Evolutionary conservation across 1,140 invertebrate species (phyloP).

Genomic region (Octopus bimaculoides): DNA sequence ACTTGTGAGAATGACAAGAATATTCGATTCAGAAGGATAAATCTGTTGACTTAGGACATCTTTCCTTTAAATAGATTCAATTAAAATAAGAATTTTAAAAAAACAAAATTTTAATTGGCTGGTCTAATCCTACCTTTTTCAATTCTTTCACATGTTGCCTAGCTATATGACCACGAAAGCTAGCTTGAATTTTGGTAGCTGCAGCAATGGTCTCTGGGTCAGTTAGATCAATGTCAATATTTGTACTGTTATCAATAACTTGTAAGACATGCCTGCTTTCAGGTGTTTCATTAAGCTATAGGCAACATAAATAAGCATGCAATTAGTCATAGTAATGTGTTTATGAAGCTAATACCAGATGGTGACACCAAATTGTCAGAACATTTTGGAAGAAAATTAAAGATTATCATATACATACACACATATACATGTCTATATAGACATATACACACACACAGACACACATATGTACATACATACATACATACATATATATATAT

Average conservation of each 20-base stretch:
- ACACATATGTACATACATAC: neutral
- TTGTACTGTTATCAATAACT: neutral
- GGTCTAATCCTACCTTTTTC: neutral
- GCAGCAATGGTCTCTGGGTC: constrained; percentile 45
- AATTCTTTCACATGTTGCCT: constrained; percentile 61
- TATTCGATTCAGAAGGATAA: too few species aligned
- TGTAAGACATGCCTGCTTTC: neutral
- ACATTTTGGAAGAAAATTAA: too few species aligned
- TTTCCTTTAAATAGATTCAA: too few species aligned
- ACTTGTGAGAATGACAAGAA: too few species aligned
- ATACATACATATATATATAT: neutral
- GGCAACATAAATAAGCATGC: too few species aligned
- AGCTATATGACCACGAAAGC: constrained; percentile 69
- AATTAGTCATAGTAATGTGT: too few species aligned
- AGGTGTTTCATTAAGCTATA: neutral
- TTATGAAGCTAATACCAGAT: too few species aligned
- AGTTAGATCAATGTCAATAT: constrained; percentile 11
- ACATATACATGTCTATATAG: neutral
- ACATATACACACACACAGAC: neutral
- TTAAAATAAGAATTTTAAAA: too few species aligned
- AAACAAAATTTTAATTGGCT: neutral
- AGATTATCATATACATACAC: neutral
- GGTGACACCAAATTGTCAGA: too few species aligned
- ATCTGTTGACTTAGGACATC: too few species aligned
- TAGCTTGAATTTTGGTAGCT: constrained; percentile 67